phyloP scores from a whole-genome alignment of 2,888 invertebrate genomes.

The Nymphalis c-album region DNA sequence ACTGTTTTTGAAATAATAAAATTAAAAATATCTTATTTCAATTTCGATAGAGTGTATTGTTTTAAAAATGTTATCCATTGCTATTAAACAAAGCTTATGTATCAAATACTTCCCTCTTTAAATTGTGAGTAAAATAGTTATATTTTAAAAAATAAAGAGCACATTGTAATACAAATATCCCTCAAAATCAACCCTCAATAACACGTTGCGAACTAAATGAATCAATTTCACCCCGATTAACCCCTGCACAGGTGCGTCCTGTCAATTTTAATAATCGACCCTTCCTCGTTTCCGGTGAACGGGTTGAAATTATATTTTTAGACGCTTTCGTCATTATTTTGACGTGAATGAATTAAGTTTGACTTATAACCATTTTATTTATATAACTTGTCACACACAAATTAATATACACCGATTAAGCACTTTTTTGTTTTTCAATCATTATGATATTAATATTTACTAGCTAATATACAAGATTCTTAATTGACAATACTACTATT shows the following conservation, averaged over 20 bases:
- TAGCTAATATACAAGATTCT: no score
- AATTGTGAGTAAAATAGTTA: no score
- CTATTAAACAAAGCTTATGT: no score
- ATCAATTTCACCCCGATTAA: conserved; percentile 56
- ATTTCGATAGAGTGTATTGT: no score
- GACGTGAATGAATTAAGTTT: neutral
- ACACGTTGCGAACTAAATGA: conserved; percentile 49
- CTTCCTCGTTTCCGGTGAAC: conserved; percentile 27
- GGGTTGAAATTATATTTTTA: conserved; percentile 22
- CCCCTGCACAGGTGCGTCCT: conserved; percentile 49
- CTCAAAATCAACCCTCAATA: conserved; percentile 39
- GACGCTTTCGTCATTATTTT: conserved; percentile 17
- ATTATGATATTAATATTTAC: no score
- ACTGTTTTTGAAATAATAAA: no score
- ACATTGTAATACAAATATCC: conserved; percentile 26
- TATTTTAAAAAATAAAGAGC: neutral
- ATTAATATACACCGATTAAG: neutral
- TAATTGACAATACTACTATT: no score
- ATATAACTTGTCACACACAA: neutral
- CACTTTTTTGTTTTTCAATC: no score
- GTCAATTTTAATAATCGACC: conserved; percentile 53
- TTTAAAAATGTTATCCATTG: no score
- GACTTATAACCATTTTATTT: neutral
- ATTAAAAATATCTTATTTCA: no score
- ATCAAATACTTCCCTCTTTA: no score